Percentiles rank a stretch among this genome's conserved stretches.
Conservation (phyloP, 2,797 vertebrate species). For the Sarcophilus harrisii region DNA sequence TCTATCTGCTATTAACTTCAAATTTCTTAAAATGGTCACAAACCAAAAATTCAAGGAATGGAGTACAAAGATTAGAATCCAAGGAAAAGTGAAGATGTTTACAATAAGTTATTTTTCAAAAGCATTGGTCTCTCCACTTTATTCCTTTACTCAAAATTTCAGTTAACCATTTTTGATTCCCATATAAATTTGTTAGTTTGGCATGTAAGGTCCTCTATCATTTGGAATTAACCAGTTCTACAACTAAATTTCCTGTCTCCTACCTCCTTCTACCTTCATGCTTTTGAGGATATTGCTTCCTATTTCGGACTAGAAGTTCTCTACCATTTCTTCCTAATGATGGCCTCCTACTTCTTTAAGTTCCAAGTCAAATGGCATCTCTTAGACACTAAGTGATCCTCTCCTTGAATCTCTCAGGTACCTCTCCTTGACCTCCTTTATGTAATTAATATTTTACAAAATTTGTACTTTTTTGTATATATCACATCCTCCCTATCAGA, state of each 20-base stretch:
- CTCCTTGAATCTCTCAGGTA: background rate
- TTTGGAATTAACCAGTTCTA: background rate
- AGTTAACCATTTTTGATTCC: background rate
- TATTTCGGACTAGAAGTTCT: background rate
- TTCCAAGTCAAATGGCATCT: background rate
- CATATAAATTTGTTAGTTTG: background rate
- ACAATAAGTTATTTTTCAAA: background rate
- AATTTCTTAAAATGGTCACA: background rate
- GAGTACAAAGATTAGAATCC: background rate
- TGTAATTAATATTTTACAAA: background rate
- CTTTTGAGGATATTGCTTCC: background rate
- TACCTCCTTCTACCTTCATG: background rate
- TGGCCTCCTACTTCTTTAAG: background rate
- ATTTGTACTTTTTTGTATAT: background rate
- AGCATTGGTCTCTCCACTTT: background rate
- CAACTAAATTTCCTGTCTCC: background rate
- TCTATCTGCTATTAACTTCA: background rate
- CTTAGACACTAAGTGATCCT: background rate
- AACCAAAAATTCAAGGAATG: background rate
- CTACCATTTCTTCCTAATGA: background rate
- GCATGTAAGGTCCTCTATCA: background rate
- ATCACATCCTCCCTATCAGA: background rate
- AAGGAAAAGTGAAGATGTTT: background rate
- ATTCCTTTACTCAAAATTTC: background rate
- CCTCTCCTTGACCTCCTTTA: background rate